These are phyloP conservation scores for Catocala sponsa DNA, from an alignment of 2,888 invertebrate genomes.

Conservation along the genomic window DNA sequence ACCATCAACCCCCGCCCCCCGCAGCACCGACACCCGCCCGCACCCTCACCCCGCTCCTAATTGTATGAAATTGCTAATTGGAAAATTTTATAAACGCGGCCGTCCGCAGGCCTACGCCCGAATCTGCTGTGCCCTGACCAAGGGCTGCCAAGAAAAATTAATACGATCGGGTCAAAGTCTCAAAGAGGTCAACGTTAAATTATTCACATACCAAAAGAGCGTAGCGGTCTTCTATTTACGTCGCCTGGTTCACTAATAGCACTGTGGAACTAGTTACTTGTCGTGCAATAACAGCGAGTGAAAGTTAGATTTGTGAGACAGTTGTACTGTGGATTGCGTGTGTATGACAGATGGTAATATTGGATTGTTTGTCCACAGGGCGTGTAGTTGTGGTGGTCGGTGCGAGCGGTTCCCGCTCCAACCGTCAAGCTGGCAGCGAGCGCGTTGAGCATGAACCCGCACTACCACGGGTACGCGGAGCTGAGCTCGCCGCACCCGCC, in stretches of 20 bases:
- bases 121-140: slow-evolving; percentile 61
- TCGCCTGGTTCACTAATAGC: slow-evolving; percentile 12
- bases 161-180: slow-evolving; percentile 62
- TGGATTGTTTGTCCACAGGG: slow-evolving; percentile 70
- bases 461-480: slow-evolving; percentile 95
- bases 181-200: slow-evolving; percentile 41
- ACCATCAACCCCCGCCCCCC: slow-evolving; percentile 57
- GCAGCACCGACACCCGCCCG: slow-evolving; percentile 46
- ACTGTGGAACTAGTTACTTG: slow-evolving; percentile 1
- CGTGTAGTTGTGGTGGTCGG: slow-evolving; percentile 85
- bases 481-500: slow-evolving; percentile 93
- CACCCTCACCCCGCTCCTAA: slow-evolving; percentile 77
- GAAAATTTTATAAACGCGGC: slow-evolving; percentile 87
- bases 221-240: slow-evolving; percentile 23
- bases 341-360: slow-evolving; percentile 3
- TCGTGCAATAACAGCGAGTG: neutral
- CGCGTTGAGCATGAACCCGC: slow-evolving; percentile 96
- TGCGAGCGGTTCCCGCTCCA: slow-evolving; percentile 86
- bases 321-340: neutral
- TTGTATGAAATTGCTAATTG: slow-evolving; percentile 88
- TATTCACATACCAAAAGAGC: slow-evolving; percentile 18
- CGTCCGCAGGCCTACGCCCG: slow-evolving; percentile 78
- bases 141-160: slow-evolving; percentile 65
- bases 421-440: slow-evolving; percentile 96
- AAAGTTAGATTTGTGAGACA: slow-evolving; percentile 7